These are phyloP conservation scores for Ennomos quercinarius DNA, from an alignment of 2,888 invertebrate species.

Conservation along the genomic window DNA sequence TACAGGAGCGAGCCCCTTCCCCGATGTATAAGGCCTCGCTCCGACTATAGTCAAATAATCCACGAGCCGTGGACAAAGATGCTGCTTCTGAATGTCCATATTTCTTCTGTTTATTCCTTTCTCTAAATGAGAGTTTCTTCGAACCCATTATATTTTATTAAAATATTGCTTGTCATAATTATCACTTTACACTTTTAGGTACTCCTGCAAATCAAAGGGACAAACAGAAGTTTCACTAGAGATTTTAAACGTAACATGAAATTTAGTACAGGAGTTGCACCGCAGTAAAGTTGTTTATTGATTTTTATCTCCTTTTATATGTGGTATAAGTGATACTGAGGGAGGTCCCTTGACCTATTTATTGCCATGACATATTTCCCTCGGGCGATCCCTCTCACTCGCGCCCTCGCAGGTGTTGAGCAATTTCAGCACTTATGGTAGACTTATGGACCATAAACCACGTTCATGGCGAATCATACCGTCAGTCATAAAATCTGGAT, in stretches of 20 bases:
- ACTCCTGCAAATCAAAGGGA: constrained; percentile 53
- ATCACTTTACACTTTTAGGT: constrained; percentile 61
- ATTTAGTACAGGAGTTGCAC: too few relatives aligned
- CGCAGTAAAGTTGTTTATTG: constrained; percentile 40
- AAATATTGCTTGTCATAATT: constrained; percentile 83
- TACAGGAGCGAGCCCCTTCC: constrained; percentile 89
- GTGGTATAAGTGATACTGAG: constrained; percentile 40
- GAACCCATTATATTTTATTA: constrained; percentile 70
- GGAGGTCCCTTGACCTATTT: constrained; percentile 62
- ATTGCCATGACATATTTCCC: constrained; percentile 63
- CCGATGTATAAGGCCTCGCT: constrained; percentile 89
- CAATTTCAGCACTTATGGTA: constrained; percentile 45
- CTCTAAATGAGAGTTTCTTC: constrained; percentile 46
- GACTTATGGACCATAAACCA: constrained; percentile 43
- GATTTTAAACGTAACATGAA: too few relatives aligned
- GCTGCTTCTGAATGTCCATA: constrained; percentile 89
- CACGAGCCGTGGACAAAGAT: constrained; percentile 93
- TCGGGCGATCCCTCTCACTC: constrained; percentile 34
- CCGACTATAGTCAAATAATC: constrained; percentile 99
- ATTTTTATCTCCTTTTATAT: constrained; percentile 44
- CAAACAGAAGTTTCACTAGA: constrained; percentile 3
- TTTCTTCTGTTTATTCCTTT: constrained; percentile 58
- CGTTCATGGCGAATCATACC: constrained; percentile 13
- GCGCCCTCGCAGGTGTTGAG: constrained; percentile 34
- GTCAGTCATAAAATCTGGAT: constrained; percentile 22